Conservation (phyloP, 2,797 vertebrate genomes). For the Remorina albescens region DNA sequence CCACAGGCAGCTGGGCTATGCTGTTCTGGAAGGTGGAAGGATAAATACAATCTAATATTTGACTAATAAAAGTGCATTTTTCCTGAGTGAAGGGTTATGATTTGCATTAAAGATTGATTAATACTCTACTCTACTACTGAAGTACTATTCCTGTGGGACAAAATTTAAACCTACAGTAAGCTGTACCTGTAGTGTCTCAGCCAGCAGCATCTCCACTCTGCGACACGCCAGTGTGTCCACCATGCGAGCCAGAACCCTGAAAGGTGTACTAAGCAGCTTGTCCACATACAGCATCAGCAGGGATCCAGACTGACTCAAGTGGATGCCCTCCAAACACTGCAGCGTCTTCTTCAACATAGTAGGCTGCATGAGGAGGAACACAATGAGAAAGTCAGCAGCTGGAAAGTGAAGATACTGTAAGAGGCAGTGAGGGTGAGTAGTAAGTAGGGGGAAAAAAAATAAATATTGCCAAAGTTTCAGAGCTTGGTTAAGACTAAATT, state of each 20-base stretch:
- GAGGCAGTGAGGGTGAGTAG: background rate
- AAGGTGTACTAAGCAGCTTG: slow-evolving; percentile 92
- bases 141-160: too few relatives aligned
- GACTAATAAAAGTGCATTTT: too few relatives aligned
- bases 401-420: background rate
- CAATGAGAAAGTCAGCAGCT: too few relatives aligned
- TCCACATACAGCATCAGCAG: slow-evolving; percentile 95
- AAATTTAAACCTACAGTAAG: background rate
- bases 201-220: slow-evolving; percentile 97
- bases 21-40: slow-evolving; percentile 88
- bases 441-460: background rate
- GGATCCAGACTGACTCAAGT: slow-evolving; percentile 97
- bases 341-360: slow-evolving; percentile 94
- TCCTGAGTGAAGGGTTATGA: background rate
- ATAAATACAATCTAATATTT: background rate
- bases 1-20: slow-evolving; percentile 92
- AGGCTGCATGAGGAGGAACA: slow-evolving; percentile 81
- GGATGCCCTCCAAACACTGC: slow-evolving; percentile 97
- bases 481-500: background rate
- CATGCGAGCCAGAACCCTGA: slow-evolving; percentile 96
- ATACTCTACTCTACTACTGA: too few relatives aligned
- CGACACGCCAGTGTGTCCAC: slow-evolving; percentile 97
- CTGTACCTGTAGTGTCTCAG: slow-evolving; percentile 93
- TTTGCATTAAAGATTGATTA: background rate
- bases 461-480: background rate